Base-by-base conservation (phyloP, 1,140 invertebrate species). In the Papilio polytes region DNA sequence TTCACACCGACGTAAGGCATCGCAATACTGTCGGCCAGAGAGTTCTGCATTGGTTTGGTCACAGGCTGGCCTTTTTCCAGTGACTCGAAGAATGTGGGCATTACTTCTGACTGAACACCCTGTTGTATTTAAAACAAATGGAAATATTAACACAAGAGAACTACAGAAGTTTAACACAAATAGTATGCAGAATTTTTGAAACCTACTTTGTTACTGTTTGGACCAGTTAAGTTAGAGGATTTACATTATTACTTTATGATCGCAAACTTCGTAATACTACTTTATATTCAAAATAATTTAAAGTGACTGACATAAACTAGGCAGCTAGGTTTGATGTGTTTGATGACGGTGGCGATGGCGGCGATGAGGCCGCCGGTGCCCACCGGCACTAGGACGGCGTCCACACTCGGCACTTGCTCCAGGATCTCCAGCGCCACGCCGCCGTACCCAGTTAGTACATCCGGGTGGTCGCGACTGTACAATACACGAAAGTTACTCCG, bases 361-460 rank as follows among this genome's bases (percentile, higher is more conserved):
- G 97, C 96, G 46, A 97, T 96, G 6, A 97, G 91, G 1, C 97
- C 97, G 12, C 96, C 97, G 4, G 96, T 96, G 18, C 97, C 97
- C 9, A 97, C 96, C 0, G 97, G 97, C 12, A 97, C 95, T 15
- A 96, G 85, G 0, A 96, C 85, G 9, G 96, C 95, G 80, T 96
- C 96, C 7, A 96, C 85, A 44, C 89, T 85, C 3, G 93, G 93
- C 10, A 96, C 89, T 89, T 97, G 96, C 78, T 97, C 96, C 41
- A 97, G 84, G 53, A 97, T 97, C 90, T 98, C 97, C 74, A 97
- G 82, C 4, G 96, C 97, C 83, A 97, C 94, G 8, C 97, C 97
- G n/a, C 97, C 97, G 89, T 97, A 97, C 2, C 97, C 97, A 48
- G 97, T 96, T 12, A 97, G 88, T 22, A 97, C 96, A 84, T 97